phyloP scores from a whole-genome alignment of 2,113 vertebrate species.

The Epinephelus fuscoguttatus region DNA sequence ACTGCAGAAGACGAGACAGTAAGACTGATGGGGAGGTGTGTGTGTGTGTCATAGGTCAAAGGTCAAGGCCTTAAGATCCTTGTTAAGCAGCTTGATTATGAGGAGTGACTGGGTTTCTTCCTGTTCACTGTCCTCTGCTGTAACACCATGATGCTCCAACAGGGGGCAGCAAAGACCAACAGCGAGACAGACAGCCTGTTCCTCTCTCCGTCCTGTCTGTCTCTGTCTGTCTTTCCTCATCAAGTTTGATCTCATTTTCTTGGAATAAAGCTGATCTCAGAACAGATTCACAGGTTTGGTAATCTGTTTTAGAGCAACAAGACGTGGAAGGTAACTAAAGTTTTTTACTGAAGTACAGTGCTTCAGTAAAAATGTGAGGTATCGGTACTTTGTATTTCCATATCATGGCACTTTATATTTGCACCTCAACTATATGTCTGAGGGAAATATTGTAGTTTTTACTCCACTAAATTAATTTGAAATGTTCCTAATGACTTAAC shows the following conservation, averaged over 20 bases:
- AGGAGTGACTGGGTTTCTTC: conserved; percentile 33
- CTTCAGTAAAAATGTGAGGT: not conserved
- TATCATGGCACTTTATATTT: not conserved
- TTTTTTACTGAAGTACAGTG: not conserved
- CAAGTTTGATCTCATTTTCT: not conserved
- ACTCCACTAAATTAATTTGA: not conserved
- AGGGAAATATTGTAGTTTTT: not conserved
- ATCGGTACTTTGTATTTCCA: not conserved
- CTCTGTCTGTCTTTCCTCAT: not conserved
- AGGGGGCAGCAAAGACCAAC: conserved; percentile 70
- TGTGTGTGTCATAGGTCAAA: conserved; percentile 6
- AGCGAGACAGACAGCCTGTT: conserved; percentile 11
- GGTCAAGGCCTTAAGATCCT: conserved; percentile 32
- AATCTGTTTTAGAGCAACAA: not conserved
- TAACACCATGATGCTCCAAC: conserved; percentile 15
- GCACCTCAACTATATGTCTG: not conserved
- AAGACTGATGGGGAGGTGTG: not conserved
- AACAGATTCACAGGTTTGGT: not conserved
- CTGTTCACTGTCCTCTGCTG: conserved; percentile 19
- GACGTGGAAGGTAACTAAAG: not conserved
- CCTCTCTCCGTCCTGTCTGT: not conserved
- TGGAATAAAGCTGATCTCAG: not conserved
- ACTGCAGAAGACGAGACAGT: conserved; percentile 53
- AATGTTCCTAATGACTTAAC: not conserved
- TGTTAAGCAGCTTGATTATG: conserved; percentile 31